Conservation (phyloP, 2,888 invertebrate genomes). For the Nineta flava region DNA sequence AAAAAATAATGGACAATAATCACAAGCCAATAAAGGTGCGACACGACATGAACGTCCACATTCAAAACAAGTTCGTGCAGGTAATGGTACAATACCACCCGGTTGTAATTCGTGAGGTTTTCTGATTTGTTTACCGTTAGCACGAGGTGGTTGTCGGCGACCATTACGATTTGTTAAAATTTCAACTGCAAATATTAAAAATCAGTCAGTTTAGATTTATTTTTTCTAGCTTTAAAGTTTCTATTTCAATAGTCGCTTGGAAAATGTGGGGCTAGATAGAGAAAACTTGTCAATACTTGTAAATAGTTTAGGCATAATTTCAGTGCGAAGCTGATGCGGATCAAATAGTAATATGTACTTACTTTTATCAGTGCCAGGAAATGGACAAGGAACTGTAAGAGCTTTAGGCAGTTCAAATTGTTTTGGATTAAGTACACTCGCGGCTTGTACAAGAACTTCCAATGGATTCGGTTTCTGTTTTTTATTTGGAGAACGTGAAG, state of each 20-base stretch:
- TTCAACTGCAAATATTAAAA: slow-evolving; percentile 9
- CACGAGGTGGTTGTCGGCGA: slow-evolving; percentile 6
- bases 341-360: no score
- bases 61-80: slow-evolving; percentile 69
- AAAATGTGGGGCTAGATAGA: no score
- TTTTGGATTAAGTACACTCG: slow-evolving; percentile 70
- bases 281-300: no score
- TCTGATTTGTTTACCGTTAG: slow-evolving; percentile 10
- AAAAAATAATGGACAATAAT: slow-evolving; percentile 79
- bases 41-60: slow-evolving; percentile 71
- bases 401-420: slow-evolving; percentile 81
- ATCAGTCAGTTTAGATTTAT: no score
- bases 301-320: no score
- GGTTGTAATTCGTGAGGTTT: slow-evolving; percentile 15
- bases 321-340: no score
- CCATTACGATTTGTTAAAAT: slow-evolving; percentile 13
- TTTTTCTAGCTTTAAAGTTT: background rate
- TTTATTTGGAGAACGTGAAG: slow-evolving; percentile 21
- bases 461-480: slow-evolving; percentile 43
- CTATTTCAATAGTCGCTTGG: no score
- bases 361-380: slow-evolving; percentile 73
- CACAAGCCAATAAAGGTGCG: slow-evolving; percentile 79
- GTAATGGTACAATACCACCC: slow-evolving; percentile 57
- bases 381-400: slow-evolving; percentile 55
- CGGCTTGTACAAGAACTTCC: slow-evolving; percentile 65